Evolutionary conservation across 2,888 invertebrate genomes (phyloP), one percentile per base, ranked within the genome.

Genomic region (Lepidochitona cinerea): DNA sequence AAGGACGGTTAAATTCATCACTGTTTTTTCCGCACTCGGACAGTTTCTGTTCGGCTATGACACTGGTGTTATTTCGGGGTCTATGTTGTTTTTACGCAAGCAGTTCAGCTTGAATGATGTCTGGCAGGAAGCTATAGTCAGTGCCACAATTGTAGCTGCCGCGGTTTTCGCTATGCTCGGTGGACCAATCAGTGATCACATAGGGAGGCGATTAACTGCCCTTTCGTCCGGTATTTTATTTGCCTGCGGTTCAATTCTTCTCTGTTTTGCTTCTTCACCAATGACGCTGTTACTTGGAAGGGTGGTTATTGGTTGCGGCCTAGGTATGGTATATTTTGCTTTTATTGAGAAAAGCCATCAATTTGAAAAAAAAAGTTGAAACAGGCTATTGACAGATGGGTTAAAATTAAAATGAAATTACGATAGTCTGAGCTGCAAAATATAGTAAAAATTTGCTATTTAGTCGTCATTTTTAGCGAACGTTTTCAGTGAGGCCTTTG

Each of bases 31-130:
- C 83, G 91, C 5, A 92, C 92, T 82, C 92, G 92, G 18, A 92
- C 92, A 80, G 92, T 92, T 78, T 92, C 92, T 66, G 35, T 66
- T 66, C 35, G 66, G 66, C 14, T 87, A 87, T 74, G 86, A 87
- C 64, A 83, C 84, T 0, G 93, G 93, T 7, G 92, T 93, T 37
- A 91, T 93, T 9, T 92, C 92, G 0, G 92, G 92, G 4, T 91
- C 92, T 1, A 90, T 92, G 89, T 81, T 92, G 36, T 78, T 88
- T 29, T 84, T 88, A 71, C 87, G 89, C 73, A 88, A 89, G 37
- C 84, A 90, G 54, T 92, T 92, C 77, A 66, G 86, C 2, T 84
- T 92, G 59, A 83, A 78, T 66, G 87, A 87, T 26, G 79, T 90
- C 29, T 92, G 92, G 92, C 91, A 92, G 76, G 92, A 92, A 78